Evolutionary conservation across 2,113 vertebrate species (phyloP), one percentile per base, ranked within the genome.

Genomic region (Seriola rivoliana): DNA sequence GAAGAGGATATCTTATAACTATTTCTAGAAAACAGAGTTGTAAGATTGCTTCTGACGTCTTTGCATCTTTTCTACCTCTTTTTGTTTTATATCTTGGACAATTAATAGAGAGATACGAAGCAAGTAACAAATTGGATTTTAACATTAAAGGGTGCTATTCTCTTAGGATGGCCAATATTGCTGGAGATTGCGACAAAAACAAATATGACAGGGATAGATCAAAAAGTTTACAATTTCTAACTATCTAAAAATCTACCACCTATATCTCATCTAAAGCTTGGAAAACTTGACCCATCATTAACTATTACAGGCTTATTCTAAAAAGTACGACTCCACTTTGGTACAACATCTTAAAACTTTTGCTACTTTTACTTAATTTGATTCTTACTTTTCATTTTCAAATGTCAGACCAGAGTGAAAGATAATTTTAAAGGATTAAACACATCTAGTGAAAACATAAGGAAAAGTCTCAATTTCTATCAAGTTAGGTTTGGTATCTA

Each of bases 271-370:
- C 48, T 80, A 67, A 72, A 64, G 46, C 3, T 85, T 78, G 50
- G 72, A 36, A 85, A 78, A 23, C 10, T 5, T 46, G 59, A 32
- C 17, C 29, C 46, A 46, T 11, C 14, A 21, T 65, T 55, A 34
- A 48, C 9, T 32, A 34, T 17, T 55, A 80, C 29, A 81, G 14
- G 13, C 23, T 50, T 50, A 25, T 57, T 75, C 46, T 52, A 14
- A 52, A 67, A 78, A 66, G 52, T 71, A 81, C 81, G 63, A 77
- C 71, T 73, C 55, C 25, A 71, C 81, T 90, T 80, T 85, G 70
- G 63, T 84, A 13, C 58, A 73, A 73, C 17, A 64, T 60, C 34
- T 48, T 29, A 32, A 44, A 55, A 75, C 46, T 40, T 36, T 59
- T 62, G 42, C 62, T 21, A 29, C 16, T 67, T 48, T 54, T 62